Evolutionary conservation across 2,113 vertebrate genomes (phyloP).

Genomic region (Bubo scandiacus): DNA sequence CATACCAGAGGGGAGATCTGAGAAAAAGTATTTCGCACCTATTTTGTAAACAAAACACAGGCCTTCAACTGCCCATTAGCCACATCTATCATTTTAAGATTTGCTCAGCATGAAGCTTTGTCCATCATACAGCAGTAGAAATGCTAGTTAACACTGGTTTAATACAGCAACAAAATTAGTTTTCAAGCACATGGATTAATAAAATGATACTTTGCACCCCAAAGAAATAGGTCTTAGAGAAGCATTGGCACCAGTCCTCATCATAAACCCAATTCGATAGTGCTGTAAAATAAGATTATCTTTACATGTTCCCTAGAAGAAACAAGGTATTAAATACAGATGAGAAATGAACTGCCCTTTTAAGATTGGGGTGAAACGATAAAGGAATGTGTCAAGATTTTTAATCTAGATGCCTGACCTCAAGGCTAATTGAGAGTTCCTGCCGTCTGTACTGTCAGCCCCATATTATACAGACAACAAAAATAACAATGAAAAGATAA

Average conservation of each 20-base stretch:
- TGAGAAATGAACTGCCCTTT: conserved; percentile 27
- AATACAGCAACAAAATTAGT: neutral
- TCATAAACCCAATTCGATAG: neutral
- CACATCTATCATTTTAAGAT: neutral
- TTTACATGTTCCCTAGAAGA: neutral
- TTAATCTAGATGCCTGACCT: conserved; percentile 32
- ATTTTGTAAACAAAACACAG: neutral
- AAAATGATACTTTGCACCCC: neutral
- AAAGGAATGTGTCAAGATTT: conserved; percentile 23
- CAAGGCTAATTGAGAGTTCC: conserved; percentile 30
- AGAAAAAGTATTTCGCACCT: neutral
- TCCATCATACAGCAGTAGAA: neutral
- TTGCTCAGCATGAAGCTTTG: neutral
- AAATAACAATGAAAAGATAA: neutral
- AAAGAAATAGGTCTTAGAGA: neutral
- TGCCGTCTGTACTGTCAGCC: neutral
- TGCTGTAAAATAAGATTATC: conserved; percentile 19
- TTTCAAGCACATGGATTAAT: neutral
- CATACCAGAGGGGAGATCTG: neutral
- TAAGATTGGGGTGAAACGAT: conserved; percentile 38
- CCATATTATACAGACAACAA: neutral
- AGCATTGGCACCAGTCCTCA: neutral
- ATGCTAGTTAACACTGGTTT: neutral
- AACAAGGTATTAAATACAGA: conserved; percentile 33
- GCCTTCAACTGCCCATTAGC: neutral